These are phyloP conservation scores for Kryptolebias marmoratus DNA, from an alignment of 2,113 vertebrate genomes.

Conservation along the genomic window DNA sequence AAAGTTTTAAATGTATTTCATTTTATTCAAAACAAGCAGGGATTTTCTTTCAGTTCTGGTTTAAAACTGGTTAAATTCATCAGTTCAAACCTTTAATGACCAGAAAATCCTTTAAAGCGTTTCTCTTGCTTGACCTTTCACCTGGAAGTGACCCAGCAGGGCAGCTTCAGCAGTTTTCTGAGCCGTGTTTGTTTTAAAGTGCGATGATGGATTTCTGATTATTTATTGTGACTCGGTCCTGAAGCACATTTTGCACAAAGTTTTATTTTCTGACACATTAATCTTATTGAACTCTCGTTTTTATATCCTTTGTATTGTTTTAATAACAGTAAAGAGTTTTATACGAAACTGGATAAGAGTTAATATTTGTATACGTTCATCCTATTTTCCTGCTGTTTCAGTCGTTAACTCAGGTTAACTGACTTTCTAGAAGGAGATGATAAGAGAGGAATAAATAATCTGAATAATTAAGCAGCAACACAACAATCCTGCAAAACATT, in stretches of 20 bases:
- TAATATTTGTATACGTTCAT: neutral
- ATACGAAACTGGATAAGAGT: constrained; percentile 14
- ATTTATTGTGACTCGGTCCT: constrained; percentile 52
- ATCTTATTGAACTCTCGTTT: constrained; percentile 16
- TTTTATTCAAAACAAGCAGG: too few relatives aligned
- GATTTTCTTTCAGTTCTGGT: too few relatives aligned
- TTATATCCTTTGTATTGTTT: constrained; percentile 30
- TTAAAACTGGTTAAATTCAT: too few relatives aligned
- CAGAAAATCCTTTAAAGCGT: too few relatives aligned
- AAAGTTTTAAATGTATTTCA: too few relatives aligned
- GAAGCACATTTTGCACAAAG: constrained; percentile 61
- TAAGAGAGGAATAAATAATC: too few relatives aligned
- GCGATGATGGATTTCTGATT: neutral
- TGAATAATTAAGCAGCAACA: too few relatives aligned
- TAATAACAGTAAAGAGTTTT: constrained; percentile 45
- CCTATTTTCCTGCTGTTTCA: too few relatives aligned
- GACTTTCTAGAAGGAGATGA: too few relatives aligned
- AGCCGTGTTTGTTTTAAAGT: neutral
- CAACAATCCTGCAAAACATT: too few relatives aligned
- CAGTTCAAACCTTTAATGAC: too few relatives aligned
- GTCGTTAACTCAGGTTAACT: too few relatives aligned
- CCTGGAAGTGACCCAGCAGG: neutral
- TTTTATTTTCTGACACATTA: constrained; percentile 38
- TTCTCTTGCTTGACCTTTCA: neutral
- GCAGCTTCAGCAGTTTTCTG: neutral